Conservation (phyloP, 2,888 invertebrate species). For the Drosophila melanosoma region DNA sequence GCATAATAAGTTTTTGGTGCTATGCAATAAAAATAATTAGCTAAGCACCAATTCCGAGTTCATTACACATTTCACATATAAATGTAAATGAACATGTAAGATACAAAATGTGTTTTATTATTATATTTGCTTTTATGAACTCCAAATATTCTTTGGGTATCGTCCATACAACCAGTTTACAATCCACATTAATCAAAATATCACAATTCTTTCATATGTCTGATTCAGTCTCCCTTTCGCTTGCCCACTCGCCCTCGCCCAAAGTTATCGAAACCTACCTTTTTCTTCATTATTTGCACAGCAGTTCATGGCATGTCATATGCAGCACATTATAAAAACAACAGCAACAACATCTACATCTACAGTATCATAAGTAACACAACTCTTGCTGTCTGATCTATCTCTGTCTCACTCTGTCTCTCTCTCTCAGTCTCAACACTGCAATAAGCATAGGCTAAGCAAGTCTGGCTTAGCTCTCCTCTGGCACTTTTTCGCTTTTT, state of each 20-base stretch:
- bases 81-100: background rate
- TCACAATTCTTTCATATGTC: slow-evolving; percentile 1
- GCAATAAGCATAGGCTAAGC: slow-evolving; percentile 29
- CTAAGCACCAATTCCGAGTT: slow-evolving; percentile 16
- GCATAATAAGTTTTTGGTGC: slow-evolving; percentile 10
- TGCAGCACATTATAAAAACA: slow-evolving; percentile 42
- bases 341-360: slow-evolving; percentile 7
- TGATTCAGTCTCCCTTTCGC: slow-evolving; percentile 4
- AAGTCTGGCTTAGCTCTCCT: slow-evolving; percentile 27
- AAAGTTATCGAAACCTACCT: slow-evolving; percentile 17
- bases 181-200: slow-evolving; percentile 15
- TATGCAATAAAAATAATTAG: slow-evolving; percentile 6
- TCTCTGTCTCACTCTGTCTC: background rate
- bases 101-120: background rate
- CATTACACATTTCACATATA: slow-evolving; percentile 7
- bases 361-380: slow-evolving; percentile 20
- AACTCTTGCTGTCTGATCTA: slow-evolving; percentile 39
- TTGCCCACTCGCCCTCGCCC: slow-evolving; percentile 21
- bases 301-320: slow-evolving; percentile 45
- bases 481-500: slow-evolving; percentile 9
- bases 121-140: background rate
- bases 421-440: background rate
- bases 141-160: background rate
- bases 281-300: slow-evolving; percentile 40
- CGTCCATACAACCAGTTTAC: background rate